Evolutionary conservation across 92 coral and sea anemone species (phyloP).

Genomic region (Pocillopora grandis): DNA sequence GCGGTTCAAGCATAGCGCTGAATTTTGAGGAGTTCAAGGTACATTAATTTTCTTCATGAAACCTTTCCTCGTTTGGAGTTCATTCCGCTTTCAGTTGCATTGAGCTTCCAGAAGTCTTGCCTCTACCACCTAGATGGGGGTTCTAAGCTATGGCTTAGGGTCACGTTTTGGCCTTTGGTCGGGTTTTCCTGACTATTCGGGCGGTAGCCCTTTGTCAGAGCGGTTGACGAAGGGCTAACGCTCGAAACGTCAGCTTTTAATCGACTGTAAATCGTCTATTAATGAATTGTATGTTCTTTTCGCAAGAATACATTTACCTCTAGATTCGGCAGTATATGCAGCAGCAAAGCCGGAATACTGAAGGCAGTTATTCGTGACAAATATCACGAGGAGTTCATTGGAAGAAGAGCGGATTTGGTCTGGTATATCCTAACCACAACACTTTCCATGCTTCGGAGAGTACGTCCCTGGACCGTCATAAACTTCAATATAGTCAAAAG

Average conservation of each 20-base stretch:
- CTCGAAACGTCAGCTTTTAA: too few relatives aligned
- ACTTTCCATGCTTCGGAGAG: slow-evolving; percentile 66
- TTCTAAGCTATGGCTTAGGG: too few relatives aligned
- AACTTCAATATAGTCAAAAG: slow-evolving; percentile 84
- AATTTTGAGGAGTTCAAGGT: slow-evolving; percentile 80
- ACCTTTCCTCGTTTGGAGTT: too few relatives aligned
- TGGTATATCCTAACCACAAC: slow-evolving; percentile 76
- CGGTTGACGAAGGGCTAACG: too few relatives aligned
- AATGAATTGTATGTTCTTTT: too few relatives aligned
- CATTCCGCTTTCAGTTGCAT: too few relatives aligned
- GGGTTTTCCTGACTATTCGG: too few relatives aligned
- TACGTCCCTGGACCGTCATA: slow-evolving; percentile 71
- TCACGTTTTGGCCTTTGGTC: too few relatives aligned
- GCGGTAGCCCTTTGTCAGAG: too few relatives aligned
- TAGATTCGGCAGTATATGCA: slow-evolving; percentile 59
- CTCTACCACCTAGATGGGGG: too few relatives aligned
- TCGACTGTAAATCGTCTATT: not conserved
- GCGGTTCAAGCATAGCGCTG: slow-evolving; percentile 77
- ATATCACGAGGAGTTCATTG: slow-evolving; percentile 65
- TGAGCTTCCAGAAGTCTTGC: too few relatives aligned
- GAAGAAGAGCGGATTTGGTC: slow-evolving; percentile 61
- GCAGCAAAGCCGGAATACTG: slow-evolving; percentile 70
- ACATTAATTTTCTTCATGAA: not conserved
- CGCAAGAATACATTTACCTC: slow-evolving; percentile 20
- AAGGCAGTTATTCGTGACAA: slow-evolving; percentile 85